Evolutionary conservation across 2,888 invertebrate genomes (phyloP).

Genomic region (Chydorus sphaericus): DNA sequence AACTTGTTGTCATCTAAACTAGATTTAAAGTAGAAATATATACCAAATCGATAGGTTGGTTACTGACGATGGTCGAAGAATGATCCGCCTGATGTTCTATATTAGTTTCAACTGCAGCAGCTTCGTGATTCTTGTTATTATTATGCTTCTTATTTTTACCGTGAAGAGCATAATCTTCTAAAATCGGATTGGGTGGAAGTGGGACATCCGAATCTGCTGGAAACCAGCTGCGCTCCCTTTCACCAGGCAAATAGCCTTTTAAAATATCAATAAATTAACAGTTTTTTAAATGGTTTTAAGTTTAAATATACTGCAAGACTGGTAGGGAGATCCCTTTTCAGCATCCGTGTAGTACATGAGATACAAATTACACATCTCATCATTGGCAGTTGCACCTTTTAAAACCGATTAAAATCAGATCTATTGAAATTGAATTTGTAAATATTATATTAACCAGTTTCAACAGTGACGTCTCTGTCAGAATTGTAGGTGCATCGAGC

Average conservation of each 20-base stretch:
- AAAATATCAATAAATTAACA: constrained; percentile 20
- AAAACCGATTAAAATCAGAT: background rate
- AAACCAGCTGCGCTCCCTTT: no score
- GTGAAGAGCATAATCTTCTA: constrained; percentile 31
- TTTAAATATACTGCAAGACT: constrained; percentile 15
- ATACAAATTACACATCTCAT: constrained; percentile 40
- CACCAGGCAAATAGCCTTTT: constrained; percentile 22
- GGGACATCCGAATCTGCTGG: constrained; percentile 30
- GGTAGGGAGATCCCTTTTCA: constrained; percentile 17
- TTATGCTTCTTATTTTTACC: constrained; percentile 15
- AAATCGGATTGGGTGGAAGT: constrained; percentile 34
- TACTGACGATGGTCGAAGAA: no score
- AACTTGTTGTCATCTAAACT: no score
- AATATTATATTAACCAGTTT: no score
- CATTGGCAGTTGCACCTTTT: constrained; percentile 29
- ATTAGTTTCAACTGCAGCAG: no score
- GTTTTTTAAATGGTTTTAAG: constrained; percentile 16
- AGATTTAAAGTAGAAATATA: no score
- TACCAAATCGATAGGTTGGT: no score
- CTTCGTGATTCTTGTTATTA: no score
- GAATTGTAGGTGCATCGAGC: constrained; percentile 40
- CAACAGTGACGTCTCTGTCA: constrained; percentile 26
- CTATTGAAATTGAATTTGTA: no score
- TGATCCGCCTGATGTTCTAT: no score
- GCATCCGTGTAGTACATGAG: constrained; percentile 34